A percentile compares a stretch with the other conserved stretches of the same genome.
phyloP scores from a whole-genome alignment of 2,888 invertebrate species.

The Dasypolia templi region DNA sequence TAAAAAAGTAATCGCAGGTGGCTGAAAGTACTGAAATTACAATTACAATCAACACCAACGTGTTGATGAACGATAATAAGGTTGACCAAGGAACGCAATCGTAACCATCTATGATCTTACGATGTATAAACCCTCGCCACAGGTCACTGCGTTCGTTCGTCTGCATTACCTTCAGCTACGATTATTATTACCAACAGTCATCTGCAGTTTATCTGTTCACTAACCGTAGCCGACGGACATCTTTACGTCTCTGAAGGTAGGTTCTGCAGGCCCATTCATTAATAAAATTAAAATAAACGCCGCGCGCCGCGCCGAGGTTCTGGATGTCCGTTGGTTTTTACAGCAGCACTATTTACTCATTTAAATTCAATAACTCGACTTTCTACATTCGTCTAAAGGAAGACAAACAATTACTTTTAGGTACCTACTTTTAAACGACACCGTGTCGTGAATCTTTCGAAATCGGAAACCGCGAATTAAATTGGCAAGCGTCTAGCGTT shows the following conservation, averaged over 20 bases:
- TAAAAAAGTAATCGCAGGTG: no score
- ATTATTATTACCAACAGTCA: not conserved
- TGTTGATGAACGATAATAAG: not conserved
- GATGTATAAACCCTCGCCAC: not conserved
- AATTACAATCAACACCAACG: no score
- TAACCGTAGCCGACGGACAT: not conserved
- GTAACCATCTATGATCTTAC: not conserved
- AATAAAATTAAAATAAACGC: no score
- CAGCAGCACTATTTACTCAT: not conserved
- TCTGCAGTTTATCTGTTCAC: not conserved
- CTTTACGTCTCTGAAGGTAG: not conserved
- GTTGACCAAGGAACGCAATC: not conserved
- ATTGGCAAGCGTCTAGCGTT: not conserved
- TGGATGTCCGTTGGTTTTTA: not conserved
- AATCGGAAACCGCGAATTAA: no score
- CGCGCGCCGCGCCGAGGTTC: not conserved
- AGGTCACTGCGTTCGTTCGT: not conserved
- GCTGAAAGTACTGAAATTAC: no score
- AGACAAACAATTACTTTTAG: not conserved
- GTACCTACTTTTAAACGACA: not conserved
- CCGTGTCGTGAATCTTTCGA: not conserved
- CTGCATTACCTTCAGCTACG: conserved; percentile 6
- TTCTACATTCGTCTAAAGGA: not conserved
- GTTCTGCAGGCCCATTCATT: no score
- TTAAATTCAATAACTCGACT: not conserved